Base-by-base conservation (phyloP, 2,113 vertebrate genomes). In the Anseranas semipalmata region DNA sequence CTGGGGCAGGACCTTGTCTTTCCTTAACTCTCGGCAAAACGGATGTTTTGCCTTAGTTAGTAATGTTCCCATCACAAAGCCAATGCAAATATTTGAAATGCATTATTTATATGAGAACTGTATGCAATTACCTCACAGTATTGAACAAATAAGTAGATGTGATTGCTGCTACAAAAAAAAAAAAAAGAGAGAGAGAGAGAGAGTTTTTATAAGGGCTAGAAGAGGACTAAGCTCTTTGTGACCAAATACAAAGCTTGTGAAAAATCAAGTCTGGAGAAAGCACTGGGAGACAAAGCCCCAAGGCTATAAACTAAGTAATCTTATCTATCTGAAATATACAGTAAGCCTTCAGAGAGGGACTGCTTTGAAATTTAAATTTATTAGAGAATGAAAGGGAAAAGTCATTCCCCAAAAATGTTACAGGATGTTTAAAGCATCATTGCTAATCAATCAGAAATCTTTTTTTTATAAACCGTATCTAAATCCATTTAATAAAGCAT, bases 361-460 rank as follows among this genome's bases (percentile, higher is more conserved):
- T 76, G 89, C 92, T 96, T 97, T 97, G 96, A 96, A 96, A 96
- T 96, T 93, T 95, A 94, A 96, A 97, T 93, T 91, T 95, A 89
- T 93, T 89, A 67, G 56, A 86, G 89, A 96, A 96, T 92, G 71
- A 94, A 97, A 95, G 67, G 80, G 73, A 94, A 92, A 89, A 90
- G 90, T 71, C 79, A 95, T 85, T 92, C 84, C 82, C 79, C 48
- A 83, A 96, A 95, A 96, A 94, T 85, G 87, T 90, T 93, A 85
- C 75, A 91, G 91, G 89, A 87, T 84, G 68, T 84, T 92, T 93
- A 93, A 89, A 87, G 83, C 94, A 85, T 87, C 91, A 71, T 56
- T 86, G 66, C 30, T 28, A 94, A 89, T 95, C 91, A 95, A 90
- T 96, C 92, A 87, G 85, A 96, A 96, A 94, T 89, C 66, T 90